Evolutionary conservation across 2,113 vertebrate genomes (phyloP).

Genomic region (Phoxinus phoxinus): DNA sequence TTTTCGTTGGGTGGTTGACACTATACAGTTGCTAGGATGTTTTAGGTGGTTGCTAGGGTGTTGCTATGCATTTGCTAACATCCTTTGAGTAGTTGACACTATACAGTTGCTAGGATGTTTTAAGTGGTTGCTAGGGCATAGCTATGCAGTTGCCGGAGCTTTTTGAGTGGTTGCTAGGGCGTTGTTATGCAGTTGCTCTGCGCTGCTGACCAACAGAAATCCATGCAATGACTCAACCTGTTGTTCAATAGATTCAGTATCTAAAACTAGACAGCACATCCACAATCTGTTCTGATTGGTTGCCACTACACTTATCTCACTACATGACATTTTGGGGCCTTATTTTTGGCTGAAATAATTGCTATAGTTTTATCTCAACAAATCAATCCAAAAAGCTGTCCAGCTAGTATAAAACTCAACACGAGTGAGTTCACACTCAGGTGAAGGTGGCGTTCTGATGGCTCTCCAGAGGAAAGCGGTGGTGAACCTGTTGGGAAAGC

Average conservation of each 20-base stretch:
- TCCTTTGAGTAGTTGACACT: too few species aligned
- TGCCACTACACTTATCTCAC: too few species aligned
- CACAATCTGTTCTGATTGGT: not conserved
- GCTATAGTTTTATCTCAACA: not conserved
- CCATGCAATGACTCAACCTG: not conserved
- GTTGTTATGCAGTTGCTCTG: not conserved
- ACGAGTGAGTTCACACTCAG: not conserved
- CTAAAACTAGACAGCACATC: too few species aligned
- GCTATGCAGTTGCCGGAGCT: too few species aligned
- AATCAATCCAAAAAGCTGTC: not conserved
- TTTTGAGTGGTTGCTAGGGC: not conserved
- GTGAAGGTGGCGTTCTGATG: not conserved
- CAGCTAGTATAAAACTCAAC: not conserved
- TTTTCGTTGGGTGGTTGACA: too few species aligned
- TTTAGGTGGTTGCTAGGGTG: not conserved
- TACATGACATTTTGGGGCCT: not conserved
- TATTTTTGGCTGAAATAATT: not conserved
- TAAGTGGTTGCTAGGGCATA: not conserved
- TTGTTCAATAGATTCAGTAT: not conserved
- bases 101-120: not conserved
- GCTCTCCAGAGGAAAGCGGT: not conserved
- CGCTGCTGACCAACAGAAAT: not conserved
- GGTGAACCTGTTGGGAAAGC: slow-evolving; percentile 30
- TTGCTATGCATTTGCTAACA: too few species aligned
- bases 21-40: not conserved